Conservation (phyloP, 2,797 vertebrate species). For the Picus viridis region DNA sequence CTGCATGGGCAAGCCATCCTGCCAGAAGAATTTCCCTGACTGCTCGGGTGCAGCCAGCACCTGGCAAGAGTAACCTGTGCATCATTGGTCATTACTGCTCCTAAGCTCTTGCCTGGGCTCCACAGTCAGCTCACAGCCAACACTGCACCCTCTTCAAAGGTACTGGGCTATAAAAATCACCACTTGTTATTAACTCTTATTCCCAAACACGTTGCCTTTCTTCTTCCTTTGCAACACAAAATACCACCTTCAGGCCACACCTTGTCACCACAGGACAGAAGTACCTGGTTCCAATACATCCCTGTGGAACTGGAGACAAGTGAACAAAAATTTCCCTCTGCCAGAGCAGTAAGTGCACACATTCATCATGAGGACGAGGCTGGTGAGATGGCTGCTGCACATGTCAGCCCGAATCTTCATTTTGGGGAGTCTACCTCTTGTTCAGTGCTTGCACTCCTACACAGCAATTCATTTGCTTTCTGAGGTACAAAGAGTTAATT, state of each 20-base stretch:
- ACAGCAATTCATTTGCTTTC: not conserved
- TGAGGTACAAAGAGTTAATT: not conserved
- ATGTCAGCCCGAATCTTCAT: not conserved
- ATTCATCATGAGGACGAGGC: fast-evolving
- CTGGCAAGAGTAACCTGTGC: not conserved
- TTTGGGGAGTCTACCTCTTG: not conserved
- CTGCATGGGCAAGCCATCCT: not conserved
- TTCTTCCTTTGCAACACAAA: not conserved
- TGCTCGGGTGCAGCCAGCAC: fast-evolving
- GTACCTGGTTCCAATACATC: fast-evolving
- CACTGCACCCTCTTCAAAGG: fast-evolving
- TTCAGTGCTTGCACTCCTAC: not conserved
- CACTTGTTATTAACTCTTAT: not conserved
- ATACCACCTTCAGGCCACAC: not conserved
- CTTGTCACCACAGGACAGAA: not conserved
- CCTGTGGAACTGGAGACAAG: not conserved
- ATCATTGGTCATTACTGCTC: fast-evolving
- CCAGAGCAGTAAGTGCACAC: fast-evolving
- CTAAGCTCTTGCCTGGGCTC: not conserved
- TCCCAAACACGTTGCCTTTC: not conserved
- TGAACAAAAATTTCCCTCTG: not conserved
- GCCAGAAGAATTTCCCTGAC: not conserved
- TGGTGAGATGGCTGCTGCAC: fast-evolving
- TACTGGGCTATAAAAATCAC: not conserved
- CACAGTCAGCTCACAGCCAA: not conserved